A percentile compares a stretch with the other conserved stretches of the same genome.
These are phyloP conservation scores for Bos javanicus DNA, from an alignment of 2,113 vertebrate species.

Conservation along the genomic window DNA sequence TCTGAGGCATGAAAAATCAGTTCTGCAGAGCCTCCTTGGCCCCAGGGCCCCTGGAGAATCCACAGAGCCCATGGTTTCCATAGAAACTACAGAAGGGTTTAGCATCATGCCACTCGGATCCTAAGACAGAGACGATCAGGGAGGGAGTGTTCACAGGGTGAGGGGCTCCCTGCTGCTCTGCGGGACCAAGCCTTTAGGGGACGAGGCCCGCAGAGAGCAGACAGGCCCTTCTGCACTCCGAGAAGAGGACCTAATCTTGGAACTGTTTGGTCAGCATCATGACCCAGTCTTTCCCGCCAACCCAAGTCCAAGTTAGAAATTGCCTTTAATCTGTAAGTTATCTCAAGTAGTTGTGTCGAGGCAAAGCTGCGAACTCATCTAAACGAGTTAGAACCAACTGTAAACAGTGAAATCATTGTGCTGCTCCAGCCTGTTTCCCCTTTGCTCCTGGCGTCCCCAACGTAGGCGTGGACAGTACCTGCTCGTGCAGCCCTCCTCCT, in stretches of 20 bases:
- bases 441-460: neutral
- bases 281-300: neutral
- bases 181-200: too few species aligned
- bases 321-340: neutral
- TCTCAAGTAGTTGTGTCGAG: neutral
- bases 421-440: neutral
- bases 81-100: slow-evolving; percentile 61
- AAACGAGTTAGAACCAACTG: neutral
- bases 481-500: neutral
- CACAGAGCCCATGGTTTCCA: slow-evolving; percentile 63
- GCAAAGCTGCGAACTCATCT: neutral
- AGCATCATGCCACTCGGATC: neutral
- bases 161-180: neutral
- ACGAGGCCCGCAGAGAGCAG: rapidly evolving
- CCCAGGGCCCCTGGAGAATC: slow-evolving; percentile 31
- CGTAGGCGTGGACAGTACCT: neutral
- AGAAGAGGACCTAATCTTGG: neutral
- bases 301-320: neutral
- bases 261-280: neutral
- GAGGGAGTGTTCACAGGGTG: neutral
- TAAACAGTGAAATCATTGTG: neutral
- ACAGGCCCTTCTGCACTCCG: neutral
- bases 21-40: slow-evolving; percentile 18
- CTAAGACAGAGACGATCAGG: neutral
- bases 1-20: neutral